Base-by-base conservation (phyloP, 1,140 invertebrate genomes). In the Akabosia matsudoensis region DNA sequence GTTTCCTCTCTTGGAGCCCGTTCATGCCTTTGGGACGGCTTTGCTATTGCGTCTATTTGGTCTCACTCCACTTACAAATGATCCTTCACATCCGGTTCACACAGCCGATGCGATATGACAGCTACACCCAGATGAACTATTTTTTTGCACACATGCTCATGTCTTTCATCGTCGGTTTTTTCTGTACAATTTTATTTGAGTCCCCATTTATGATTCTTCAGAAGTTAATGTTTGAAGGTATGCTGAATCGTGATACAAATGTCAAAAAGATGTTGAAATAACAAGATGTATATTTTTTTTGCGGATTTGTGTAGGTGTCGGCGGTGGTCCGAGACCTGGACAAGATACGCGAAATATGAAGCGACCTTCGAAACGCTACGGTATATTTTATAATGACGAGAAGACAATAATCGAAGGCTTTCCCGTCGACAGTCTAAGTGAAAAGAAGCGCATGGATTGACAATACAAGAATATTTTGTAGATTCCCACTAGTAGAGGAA, bases 21-120 rank as follows among this genome's bases (percentile, higher is more conserved):
- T 91, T 90, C 85, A 85, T 90, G 28, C 90, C 91, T 0, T 84
- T 93, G 1, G 89, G 90, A 74, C 88, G 90, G 79, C 84, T 94
- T 26, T 88, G 89, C 0, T 94, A 92, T 82, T 88, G 88, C 52
- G 88, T 89, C 1, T 93, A 93, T 82, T 84, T 93, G 3, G 79
- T 61, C 1, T 80, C 79, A 18, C 67, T 79, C 22, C 76, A 76
- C 16, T 70, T 79, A 3, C 79, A 81, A 54, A 72, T 74, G 28
- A 37, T 79, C 33, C 51, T 79, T 31, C 33, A 73, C 37, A 18
- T 30, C 14, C 3, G 34, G 56, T 24, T 51, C 70, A 18, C 30
- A 73, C 26, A 74, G 67, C 70, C 76, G 22, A 72, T 70, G 34
- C 13, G 33, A 73, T 76, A 33, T 74, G 26, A 37, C 34, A 30